Conservation (phyloP, 1,140 invertebrate genomes). For the Daktulosphaira vitifoliae region DNA sequence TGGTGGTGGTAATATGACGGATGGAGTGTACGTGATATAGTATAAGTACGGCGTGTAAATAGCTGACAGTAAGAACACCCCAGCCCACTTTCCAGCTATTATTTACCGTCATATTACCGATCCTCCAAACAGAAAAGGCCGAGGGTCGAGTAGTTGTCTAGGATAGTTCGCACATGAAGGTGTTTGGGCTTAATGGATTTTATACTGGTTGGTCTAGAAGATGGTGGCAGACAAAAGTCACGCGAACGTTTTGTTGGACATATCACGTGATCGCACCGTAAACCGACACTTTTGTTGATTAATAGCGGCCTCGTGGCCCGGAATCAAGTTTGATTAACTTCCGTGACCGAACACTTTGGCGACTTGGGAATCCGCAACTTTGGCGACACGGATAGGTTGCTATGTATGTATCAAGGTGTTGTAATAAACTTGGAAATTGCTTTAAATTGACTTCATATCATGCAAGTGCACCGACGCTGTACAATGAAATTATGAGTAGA, state of each 20-base stretch:
- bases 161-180: no score
- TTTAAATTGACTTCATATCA: conserved; percentile 23
- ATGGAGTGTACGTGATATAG: no score
- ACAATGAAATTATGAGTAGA: no score
- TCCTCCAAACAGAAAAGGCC: no score
- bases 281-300: conserved; percentile 32
- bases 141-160: no score
- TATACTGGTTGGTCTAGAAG: conserved; percentile 4
- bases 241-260: conserved; percentile 31
- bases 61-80: no score
- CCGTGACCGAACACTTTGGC: conserved; percentile 30
- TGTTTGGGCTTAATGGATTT: conserved; percentile 15
- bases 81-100: no score
- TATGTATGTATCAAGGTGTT: no score
- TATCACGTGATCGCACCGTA: conserved; percentile 29
- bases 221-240: conserved; percentile 24
- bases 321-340: conserved; percentile 33
- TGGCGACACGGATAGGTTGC: conserved; percentile 1
- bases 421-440: conserved; percentile 26
- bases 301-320: conserved; percentile 20
- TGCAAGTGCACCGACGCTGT: no score
- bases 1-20: no score
- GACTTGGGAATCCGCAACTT: conserved; percentile 22
- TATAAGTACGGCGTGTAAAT: no score
- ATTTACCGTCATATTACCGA: no score